These are phyloP conservation scores for Lepeophtheirus salmonis DNA, from an alignment of 1,140 invertebrate species.

Conservation along the genomic window DNA sequence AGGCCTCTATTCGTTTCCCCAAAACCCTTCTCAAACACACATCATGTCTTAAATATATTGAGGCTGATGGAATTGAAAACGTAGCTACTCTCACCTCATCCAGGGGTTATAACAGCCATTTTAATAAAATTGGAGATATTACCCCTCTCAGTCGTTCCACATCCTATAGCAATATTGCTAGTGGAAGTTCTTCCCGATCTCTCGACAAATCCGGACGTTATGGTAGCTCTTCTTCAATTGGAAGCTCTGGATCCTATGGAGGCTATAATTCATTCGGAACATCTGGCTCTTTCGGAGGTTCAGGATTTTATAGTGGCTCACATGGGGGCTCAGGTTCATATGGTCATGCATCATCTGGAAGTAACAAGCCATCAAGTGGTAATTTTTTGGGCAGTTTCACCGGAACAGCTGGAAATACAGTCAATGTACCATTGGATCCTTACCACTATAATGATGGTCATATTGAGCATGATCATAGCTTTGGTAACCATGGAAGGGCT, in stretches of 20 bases:
- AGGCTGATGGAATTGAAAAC: not conserved
- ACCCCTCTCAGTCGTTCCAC: not conserved
- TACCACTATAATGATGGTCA: not conserved
- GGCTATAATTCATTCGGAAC: not conserved
- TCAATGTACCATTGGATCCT: not conserved
- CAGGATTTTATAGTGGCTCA: not conserved
- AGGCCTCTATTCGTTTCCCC: slow-evolving; percentile 3
- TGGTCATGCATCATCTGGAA: not conserved
- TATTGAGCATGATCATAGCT: not conserved
- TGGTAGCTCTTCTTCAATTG: not conserved
- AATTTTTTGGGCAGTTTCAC: not conserved
- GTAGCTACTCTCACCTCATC: not conserved
- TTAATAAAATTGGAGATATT: not conserved
- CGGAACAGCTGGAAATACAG: not conserved
- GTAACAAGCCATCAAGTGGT: not conserved
- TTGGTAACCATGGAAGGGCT: not conserved
- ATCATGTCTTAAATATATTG: slow-evolving; percentile 9
- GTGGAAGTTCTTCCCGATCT: not conserved
- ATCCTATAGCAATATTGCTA: no score
- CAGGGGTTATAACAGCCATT: slow-evolving; percentile 1
- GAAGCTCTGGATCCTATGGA: not conserved
- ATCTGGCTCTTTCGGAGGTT: not conserved
- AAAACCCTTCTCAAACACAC: slow-evolving; percentile 2
- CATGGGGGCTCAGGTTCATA: not conserved
- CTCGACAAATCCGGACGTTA: not conserved